Evolutionary conservation across 1,140 invertebrate species (phyloP).

Genomic region (Lepidotrigona ventralis): DNA sequence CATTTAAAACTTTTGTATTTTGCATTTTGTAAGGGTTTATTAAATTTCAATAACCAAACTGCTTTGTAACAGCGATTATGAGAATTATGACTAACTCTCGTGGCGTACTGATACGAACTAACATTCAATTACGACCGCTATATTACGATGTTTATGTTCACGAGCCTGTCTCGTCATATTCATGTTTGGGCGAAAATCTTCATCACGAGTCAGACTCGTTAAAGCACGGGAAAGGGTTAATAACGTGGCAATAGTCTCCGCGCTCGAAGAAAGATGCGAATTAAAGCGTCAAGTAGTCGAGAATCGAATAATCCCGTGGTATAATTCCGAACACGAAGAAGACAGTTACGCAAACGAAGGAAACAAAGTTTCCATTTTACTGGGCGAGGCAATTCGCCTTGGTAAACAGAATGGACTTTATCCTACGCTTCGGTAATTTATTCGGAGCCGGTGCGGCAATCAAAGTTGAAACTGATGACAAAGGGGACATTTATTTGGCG

Average conservation of each 20-base stretch:
- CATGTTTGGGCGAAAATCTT: too few relatives aligned
- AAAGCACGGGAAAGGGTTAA: too few relatives aligned
- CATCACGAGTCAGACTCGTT: too few relatives aligned
- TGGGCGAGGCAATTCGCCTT: neutral
- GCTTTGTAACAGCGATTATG: too few relatives aligned
- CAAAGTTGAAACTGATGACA: slow-evolving; percentile 5
- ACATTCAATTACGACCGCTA: too few relatives aligned
- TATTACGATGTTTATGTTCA: too few relatives aligned
- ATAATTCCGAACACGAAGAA: neutral
- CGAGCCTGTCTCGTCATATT: too few relatives aligned
- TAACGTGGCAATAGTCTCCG: neutral
- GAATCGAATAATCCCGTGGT: neutral
- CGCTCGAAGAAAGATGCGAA: neutral
- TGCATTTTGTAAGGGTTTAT: too few relatives aligned
- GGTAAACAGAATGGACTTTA: neutral
- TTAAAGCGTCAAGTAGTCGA: neutral
- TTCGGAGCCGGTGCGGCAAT: neutral
- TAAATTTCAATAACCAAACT: too few relatives aligned
- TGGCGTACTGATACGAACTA: too few relatives aligned
- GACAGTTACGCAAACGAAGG: neutral
- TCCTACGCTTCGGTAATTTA: neutral
- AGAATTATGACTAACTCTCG: too few relatives aligned
- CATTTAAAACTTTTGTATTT: too few relatives aligned
- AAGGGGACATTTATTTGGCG: slow-evolving; percentile 55
- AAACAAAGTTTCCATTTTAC: neutral